Conservation (phyloP, 2,113 vertebrate genomes). For the Ranitomeya imitator region DNA sequence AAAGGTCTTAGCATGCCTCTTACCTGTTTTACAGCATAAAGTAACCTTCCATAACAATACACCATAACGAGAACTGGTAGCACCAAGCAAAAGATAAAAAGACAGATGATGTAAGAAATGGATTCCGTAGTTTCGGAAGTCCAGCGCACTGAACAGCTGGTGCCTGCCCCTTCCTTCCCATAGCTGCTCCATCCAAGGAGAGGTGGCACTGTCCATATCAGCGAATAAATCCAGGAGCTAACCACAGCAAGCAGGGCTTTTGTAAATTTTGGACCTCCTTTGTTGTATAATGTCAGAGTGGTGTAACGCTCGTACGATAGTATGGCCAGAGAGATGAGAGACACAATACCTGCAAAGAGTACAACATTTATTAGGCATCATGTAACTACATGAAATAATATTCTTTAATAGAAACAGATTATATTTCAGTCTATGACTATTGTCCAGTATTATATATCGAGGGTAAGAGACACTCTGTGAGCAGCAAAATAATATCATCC, state of each 20-base stretch:
- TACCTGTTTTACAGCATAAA: constrained; percentile 84
- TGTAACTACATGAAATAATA: background rate
- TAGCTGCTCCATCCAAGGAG: constrained; percentile 89
- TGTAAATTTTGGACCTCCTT: constrained; percentile 70
- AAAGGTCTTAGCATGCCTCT: background rate
- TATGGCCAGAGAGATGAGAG: constrained; percentile 83
- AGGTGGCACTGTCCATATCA: constrained; percentile 86
- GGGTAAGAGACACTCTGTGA: no score
- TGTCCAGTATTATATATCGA: no score
- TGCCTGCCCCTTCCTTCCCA: constrained; percentile 80
- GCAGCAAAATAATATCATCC: no score
- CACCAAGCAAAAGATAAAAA: constrained; percentile 85
- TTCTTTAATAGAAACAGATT: background rate
- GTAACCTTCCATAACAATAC: constrained; percentile 82
- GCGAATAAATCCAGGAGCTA: constrained; percentile 82
- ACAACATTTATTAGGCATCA: background rate
- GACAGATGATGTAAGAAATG: constrained; percentile 83
- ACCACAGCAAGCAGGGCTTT: constrained; percentile 80
- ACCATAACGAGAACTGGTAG: constrained; percentile 81
- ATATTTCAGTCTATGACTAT: no score
- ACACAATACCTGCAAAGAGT: constrained; percentile 80
- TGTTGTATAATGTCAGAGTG: constrained; percentile 82
- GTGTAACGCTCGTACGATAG: constrained; percentile 87
- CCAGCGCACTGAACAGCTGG: constrained; percentile 86
- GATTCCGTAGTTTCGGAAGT: constrained; percentile 73